Base-by-base conservation (phyloP, 1,140 invertebrate genomes). In the Drosophila busckii region DNA sequence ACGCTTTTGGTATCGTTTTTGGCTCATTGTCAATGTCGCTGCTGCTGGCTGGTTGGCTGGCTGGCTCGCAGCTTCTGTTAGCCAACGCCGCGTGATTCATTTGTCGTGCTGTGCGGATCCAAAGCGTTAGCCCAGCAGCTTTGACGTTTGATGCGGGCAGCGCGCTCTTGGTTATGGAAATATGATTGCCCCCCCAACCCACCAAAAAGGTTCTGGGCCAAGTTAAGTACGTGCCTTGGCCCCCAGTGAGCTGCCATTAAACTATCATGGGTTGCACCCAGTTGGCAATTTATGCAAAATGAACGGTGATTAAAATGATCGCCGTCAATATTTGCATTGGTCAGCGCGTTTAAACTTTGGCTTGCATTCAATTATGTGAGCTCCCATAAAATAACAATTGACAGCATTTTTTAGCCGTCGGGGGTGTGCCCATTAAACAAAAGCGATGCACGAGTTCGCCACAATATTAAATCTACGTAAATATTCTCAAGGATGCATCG, bases 21-120 rank as follows among this genome's bases (percentile, higher is more conserved):
- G 65, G 75, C 75, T 82, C 75, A 82, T 82, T 82, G 75, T 82
- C 75, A 82, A 82, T 82, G 75, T 82, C 75, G 71, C 38, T 34
- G 54, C 7, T 7, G 28, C 28, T 17, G n/a, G 19, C 4, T 16
- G 26, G 26, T 25, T n/a, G n/a, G n/a, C n/a, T n/a, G n/a, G 23
- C 15, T 29, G 23, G 50, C 31, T 23, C 25, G 19, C 58, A 31
- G 52, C 62, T 53, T 70, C 67, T 67, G 55, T 48, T 44, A 34
- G 70, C 59, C 46, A 37, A 41, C 44, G 35, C 69, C 49, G 52
- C 69, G 60, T 83, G 75, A 82, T 75, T 82, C 75, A 83, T 82
- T 82, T 82, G 61, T 82, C 75, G 75, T 82, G 75, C 55, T 80
- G 52, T 19, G 34, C 28, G 42, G n/a, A 12, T n/a, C 17, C 7